A percentile compares a stretch with the other conserved stretches of the same genome.
These are phyloP conservation scores for Scaptomyza pallida DNA, from an alignment of 1,140 invertebrate genomes.

Conservation along the genomic window DNA sequence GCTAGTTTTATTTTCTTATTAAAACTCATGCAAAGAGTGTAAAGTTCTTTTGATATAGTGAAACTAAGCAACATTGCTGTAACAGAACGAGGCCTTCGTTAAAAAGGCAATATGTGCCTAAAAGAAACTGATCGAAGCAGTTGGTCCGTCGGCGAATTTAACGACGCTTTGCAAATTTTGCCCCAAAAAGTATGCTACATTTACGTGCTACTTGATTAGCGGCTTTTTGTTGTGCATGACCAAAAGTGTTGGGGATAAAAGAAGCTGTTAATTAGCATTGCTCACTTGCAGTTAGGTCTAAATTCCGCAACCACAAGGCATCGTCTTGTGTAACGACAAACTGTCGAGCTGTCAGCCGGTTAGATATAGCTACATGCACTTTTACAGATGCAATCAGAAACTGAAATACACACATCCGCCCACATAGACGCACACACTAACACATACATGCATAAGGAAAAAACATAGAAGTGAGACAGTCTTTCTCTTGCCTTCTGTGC, in stretches of 20 bases:
- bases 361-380: slow-evolving; percentile 37
- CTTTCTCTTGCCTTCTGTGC: slow-evolving; percentile 40
- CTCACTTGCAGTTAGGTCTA: slow-evolving; percentile 15
- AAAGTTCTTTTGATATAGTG: too few relatives aligned
- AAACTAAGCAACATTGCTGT: too few relatives aligned
- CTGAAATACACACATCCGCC: slow-evolving; percentile 48
- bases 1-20: too few relatives aligned
- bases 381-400: slow-evolving; percentile 67
- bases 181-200: slow-evolving; percentile 27
- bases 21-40: too few relatives aligned
- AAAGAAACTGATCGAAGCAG: too few relatives aligned
- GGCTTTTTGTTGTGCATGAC: slow-evolving; percentile 22
- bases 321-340: slow-evolving; percentile 6
- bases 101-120: too few relatives aligned
- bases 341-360: slow-evolving; percentile 36
- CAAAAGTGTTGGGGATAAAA: slow-evolving; percentile 3
- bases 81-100: too few relatives aligned
- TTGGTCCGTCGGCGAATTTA: too few relatives aligned
- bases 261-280: slow-evolving; percentile 29
- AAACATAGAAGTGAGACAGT: slow-evolving; percentile 21
- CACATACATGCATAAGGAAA: slow-evolving; percentile 12
- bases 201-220: slow-evolving; percentile 24
- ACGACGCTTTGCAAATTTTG: neutral
- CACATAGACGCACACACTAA: slow-evolving; percentile 31
- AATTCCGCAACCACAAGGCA: neutral